A percentile compares a stretch with the other conserved stretches of the same genome.
phyloP scores from a whole-genome alignment of 2,888 invertebrate genomes.

The Erannis defoliaria region DNA sequence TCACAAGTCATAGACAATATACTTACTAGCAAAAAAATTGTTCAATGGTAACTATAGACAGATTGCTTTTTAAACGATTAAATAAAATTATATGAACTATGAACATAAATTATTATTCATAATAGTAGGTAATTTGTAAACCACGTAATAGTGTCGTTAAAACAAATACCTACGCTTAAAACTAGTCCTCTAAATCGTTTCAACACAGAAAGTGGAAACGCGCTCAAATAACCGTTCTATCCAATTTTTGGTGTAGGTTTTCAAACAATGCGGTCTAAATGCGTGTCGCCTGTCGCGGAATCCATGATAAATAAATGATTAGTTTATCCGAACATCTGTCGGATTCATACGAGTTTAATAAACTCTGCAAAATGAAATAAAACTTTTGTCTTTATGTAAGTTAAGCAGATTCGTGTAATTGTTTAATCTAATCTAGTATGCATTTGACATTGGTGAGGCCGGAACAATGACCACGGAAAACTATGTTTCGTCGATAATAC shows the following conservation, averaged over 20 bases:
- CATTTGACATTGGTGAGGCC: neutral
- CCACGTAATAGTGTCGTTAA: too few species aligned
- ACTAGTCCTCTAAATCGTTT: neutral
- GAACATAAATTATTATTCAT: too few species aligned
- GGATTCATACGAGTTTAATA: constrained; percentile 24
- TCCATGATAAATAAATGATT: constrained; percentile 31
- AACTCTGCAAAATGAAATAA: constrained; percentile 19
- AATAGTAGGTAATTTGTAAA: too few species aligned
- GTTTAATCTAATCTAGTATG: neutral
- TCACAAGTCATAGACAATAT: too few species aligned
- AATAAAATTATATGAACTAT: too few species aligned
- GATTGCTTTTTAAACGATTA: too few species aligned
- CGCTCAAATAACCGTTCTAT: constrained; percentile 59
- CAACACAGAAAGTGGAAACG: constrained; percentile 60
- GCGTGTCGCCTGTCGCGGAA: constrained; percentile 63
- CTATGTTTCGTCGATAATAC: neutral
- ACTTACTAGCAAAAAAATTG: too few species aligned
- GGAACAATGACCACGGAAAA: neutral
- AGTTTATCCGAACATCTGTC: constrained; percentile 12
- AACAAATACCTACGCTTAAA: too few species aligned
- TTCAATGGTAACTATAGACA: too few species aligned
- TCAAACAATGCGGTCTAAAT: constrained; percentile 59
- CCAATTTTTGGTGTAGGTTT: constrained; percentile 49
- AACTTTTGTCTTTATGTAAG: constrained; percentile 6
- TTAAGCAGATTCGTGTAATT: neutral